phyloP scores from a whole-genome alignment of 2,113 vertebrate species.

The Galeopterus variegatus region DNA sequence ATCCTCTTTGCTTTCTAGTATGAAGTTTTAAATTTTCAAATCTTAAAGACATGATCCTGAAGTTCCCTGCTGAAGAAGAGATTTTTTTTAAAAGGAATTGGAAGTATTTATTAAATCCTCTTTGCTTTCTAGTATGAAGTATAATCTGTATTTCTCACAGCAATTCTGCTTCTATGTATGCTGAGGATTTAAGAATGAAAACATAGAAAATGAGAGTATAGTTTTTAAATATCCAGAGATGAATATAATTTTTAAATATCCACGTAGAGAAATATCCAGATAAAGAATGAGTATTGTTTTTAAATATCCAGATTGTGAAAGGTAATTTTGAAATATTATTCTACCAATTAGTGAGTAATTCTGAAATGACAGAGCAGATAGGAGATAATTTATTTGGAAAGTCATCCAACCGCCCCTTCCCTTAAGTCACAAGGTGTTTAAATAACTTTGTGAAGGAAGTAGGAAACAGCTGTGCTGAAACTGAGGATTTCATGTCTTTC shows the following conservation, averaged over 20 bases:
- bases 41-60: background rate
- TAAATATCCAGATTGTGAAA: background rate
- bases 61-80: background rate
- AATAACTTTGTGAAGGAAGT: slow-evolving; percentile 57
- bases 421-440: background rate
- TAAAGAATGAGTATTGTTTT: background rate
- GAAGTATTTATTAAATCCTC: background rate
- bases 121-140: background rate
- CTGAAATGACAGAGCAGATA: background rate
- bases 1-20: background rate
- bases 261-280: background rate
- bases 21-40: too few relatives aligned
- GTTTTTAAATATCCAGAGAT: background rate
- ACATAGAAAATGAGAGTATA: background rate
- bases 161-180: background rate
- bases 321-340: background rate
- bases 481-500: background rate
- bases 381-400: slow-evolving; percentile 40
- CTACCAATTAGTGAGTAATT: background rate
- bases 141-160: background rate
- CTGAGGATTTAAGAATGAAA: background rate
- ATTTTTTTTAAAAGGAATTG: slow-evolving; percentile 44
- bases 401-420: background rate
- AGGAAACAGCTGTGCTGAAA: slow-evolving; percentile 65
- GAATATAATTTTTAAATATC: background rate